Conservation (phyloP, 2,888 invertebrate genomes). For the Altica lythri region DNA sequence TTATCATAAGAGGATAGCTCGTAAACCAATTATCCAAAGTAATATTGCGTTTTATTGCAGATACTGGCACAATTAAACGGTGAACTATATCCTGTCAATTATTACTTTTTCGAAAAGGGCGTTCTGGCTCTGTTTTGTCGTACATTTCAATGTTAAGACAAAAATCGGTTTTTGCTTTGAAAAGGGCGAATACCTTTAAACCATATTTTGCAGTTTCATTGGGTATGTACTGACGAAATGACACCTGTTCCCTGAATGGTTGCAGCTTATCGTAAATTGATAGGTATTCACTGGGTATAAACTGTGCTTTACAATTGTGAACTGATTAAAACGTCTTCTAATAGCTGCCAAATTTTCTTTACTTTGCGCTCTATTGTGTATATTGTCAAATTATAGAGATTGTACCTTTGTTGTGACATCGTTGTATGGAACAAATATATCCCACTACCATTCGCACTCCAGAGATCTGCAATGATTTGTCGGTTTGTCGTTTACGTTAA, state of each 20-base stretch:
- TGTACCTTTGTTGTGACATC: conserved; percentile 28
- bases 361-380: conserved; percentile 8
- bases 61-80: conserved; percentile 9
- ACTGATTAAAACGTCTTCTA: conserved; percentile 5
- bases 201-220: conserved; percentile 45
- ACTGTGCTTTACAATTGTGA: too few relatives aligned
- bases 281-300: too few relatives aligned
- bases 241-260: conserved; percentile 32
- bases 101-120: conserved; percentile 3
- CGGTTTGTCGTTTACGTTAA: neutral
- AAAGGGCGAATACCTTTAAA: too few relatives aligned
- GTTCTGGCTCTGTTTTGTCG: conserved; percentile 12
- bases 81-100: too few relatives aligned
- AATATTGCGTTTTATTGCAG: too few relatives aligned
- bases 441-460: conserved; percentile 35
- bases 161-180: conserved; percentile 39
- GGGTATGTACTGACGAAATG: too few relatives aligned
- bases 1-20: conserved; percentile 17
- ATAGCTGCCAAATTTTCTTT: conserved; percentile 19
- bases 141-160: conserved; percentile 31
- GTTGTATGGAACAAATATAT: conserved; percentile 37
- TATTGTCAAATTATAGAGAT: conserved; percentile 18
- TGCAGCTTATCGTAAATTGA: conserved; percentile 42
- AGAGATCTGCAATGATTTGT: conserved; percentile 34
- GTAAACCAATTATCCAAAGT: too few relatives aligned